Evolutionary conservation across 2,797 vertebrate genomes (phyloP).

Genomic region (Neomorphus geoffroyi): DNA sequence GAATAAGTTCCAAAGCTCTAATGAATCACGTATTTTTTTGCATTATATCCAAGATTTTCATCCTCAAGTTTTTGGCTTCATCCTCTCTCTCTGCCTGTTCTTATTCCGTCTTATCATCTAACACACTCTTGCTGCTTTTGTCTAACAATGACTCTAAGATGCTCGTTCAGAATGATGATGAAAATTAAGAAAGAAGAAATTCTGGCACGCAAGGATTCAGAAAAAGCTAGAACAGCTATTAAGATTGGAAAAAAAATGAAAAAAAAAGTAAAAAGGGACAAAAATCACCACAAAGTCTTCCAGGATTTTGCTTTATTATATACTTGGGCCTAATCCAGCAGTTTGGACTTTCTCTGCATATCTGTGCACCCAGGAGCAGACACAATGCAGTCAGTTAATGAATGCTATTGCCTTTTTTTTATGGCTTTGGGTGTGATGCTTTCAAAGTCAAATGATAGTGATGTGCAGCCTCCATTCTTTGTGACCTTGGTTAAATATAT

Average conservation of each 20-base stretch:
- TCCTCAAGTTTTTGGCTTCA: not conserved
- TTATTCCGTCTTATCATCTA: not conserved
- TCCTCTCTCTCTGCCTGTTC: not conserved
- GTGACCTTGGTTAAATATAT: not conserved
- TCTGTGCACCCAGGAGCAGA: not conserved
- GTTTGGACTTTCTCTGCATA: not conserved
- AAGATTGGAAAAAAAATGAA: not conserved
- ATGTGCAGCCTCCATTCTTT: not conserved
- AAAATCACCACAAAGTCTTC: not conserved
- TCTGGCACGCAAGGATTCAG: not conserved
- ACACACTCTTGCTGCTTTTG: not conserved
- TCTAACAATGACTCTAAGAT: not conserved
- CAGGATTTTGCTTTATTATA: not conserved
- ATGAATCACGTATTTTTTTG: not conserved
- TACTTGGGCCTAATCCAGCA: not conserved
- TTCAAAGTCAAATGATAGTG: not conserved
- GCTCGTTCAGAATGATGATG: not conserved
- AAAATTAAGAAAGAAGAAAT: not conserved
- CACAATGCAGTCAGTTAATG: not conserved
- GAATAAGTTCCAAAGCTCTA: not conserved
- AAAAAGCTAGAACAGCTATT: not conserved
- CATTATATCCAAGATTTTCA: not conserved
- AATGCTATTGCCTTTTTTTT: not conserved
- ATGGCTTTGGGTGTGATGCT: not conserved
- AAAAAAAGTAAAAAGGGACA: rapidly evolving